These are phyloP conservation scores for Morpho achilles DNA, from an alignment of 2,888 invertebrate species.

Conservation along the genomic window DNA sequence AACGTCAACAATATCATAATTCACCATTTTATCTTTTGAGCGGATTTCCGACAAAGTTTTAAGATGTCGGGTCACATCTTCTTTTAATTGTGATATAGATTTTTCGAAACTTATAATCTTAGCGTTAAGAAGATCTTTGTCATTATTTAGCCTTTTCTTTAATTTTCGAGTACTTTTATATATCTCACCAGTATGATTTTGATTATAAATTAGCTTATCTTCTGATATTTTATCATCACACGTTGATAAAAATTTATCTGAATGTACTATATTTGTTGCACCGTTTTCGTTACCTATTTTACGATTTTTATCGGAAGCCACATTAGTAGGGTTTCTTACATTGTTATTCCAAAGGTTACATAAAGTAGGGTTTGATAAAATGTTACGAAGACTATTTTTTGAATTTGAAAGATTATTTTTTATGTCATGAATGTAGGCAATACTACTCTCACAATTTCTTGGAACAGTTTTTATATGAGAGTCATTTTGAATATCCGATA, in stretches of 20 bases:
- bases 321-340: no score
- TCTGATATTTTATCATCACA: neutral
- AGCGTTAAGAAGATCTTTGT: conserved; percentile 1
- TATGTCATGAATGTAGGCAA: no score
- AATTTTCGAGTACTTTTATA: neutral
- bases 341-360: no score
- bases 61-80: conserved; percentile 3
- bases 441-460: neutral
- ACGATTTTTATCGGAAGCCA: neutral
- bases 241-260: neutral
- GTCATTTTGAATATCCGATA: neutral
- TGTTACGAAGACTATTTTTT: no score
- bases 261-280: neutral
- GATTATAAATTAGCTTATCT: neutral
- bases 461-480: neutral
- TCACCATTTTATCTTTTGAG: neutral
- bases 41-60: conserved; percentile 6
- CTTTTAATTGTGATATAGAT: conserved; percentile 7
- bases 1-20: neutral
- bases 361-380: no score
- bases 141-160: neutral
- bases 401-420: no score
- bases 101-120: conserved; percentile 8
- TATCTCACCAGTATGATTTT: neutral
- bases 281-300: neutral